Base-by-base conservation (phyloP, 92 coral and sea anemone genomes). In the Umimayanthus kanabou region DNA sequence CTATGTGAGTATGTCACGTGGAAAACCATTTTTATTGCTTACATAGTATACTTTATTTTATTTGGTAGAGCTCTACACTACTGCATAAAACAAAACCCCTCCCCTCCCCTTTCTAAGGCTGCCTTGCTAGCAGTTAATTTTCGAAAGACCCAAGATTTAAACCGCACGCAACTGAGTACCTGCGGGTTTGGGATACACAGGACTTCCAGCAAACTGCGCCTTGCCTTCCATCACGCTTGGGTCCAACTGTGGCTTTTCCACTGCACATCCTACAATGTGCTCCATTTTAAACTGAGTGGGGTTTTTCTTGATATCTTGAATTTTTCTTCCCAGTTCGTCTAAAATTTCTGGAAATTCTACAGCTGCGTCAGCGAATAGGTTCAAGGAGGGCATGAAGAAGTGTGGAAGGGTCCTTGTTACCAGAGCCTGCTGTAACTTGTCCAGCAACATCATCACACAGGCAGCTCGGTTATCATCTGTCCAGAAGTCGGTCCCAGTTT, bases 361-460 rank as follows among this genome's bases (percentile, higher is more conserved):
- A 13, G 78, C 89, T 15, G 90, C 94, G 30, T 72, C 77, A 28
- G 89, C 89, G 53, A 95, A 87, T 70, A 95, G 81, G 69, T 95
- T 95, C 80, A 73, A 89, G 23, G 92, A 87, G 1, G 90, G 88
- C 69, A 95, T 87, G 61, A 93, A 95, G 88, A 49, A 95, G 53
- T 91, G 95, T 3, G 89, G 92, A 76, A 95, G 89, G 73, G 20
- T 65, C 50, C 74, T 88, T 45, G 77, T 88, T 22, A 72, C 80
- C 0, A 95, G 89, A 14, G 92, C 95, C 64, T 79, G 81, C 71
- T 71, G 89, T 11, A 91, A 85, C 61, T 84, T 92, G 58, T 83
- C 66, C 70, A 95, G 85, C 76, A 95, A 93, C 88, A 79, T 89
- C 85, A 92, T 82, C 28, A 95, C 90, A 80, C 96, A 94, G 18